A percentile compares a stretch with the other conserved stretches of the same genome.
Conservation (phyloP, 2,888 invertebrate species). For the Lepidocyrtinus sp. region DNA sequence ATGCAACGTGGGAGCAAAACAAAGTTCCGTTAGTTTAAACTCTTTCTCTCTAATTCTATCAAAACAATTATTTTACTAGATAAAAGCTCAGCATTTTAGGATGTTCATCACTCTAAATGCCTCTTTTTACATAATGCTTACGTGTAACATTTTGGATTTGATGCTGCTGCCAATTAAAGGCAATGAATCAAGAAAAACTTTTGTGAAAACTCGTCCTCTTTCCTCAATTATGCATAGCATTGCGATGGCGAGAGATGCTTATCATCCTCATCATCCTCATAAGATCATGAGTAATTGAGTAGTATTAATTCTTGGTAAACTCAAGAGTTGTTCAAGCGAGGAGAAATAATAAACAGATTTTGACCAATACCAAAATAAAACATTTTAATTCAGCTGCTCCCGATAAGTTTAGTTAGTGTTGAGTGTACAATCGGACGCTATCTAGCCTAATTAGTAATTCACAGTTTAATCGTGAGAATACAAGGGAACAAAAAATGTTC, state of each 20-base stretch:
- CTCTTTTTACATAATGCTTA: background rate
- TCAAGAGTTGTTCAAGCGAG: background rate
- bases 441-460: background rate
- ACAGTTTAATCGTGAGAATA: background rate
- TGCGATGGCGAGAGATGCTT: no score
- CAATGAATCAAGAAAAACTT: background rate
- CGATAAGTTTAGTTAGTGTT: no score
- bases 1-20: no score
- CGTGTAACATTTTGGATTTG: background rate
- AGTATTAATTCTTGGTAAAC: no score
- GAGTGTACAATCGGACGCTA: no score
- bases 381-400: background rate
- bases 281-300: background rate
- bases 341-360: background rate
- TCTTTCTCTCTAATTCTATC: no score
- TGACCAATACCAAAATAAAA: background rate
- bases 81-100: background rate
- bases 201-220: constrained; percentile 18
- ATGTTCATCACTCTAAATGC: background rate
- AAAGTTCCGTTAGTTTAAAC: no score
- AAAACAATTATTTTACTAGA: background rate
- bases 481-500: background rate
- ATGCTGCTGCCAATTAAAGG: background rate
- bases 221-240: background rate
- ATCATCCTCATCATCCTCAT: background rate